phyloP scores from a whole-genome alignment of 2,797 vertebrate genomes.

The Takifugu ocellatus region DNA sequence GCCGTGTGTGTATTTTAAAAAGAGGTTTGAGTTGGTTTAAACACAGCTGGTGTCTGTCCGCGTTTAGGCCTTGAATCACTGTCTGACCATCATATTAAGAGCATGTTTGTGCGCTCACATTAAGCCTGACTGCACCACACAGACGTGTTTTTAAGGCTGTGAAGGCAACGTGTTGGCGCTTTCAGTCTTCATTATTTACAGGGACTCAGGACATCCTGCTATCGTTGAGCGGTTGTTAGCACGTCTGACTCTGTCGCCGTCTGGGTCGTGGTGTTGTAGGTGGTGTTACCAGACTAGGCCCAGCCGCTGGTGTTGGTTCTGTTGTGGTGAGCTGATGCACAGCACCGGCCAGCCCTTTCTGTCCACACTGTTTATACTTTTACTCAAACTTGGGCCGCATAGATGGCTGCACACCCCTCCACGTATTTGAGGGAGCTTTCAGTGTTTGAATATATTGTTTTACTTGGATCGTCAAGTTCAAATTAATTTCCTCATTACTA shows the following conservation, averaged over 20 bases:
- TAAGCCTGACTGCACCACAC: conserved; percentile 10
- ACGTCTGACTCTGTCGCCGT: conserved; percentile 13
- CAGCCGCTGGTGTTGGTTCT: conserved; percentile 10
- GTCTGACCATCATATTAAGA: conserved; percentile 53
- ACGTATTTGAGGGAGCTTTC: no score
- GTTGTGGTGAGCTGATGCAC: conserved; percentile 41
- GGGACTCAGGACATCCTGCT: not conserved
- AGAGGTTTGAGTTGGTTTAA: conserved; percentile 58
- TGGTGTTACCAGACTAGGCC: conserved; percentile 26
- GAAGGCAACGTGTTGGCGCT: not conserved
- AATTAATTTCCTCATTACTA: no score
- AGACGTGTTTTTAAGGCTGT: not conserved
- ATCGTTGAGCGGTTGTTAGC: conserved; percentile 3
- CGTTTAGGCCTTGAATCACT: conserved; percentile 40
- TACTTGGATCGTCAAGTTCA: no score
- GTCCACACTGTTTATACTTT: conserved; percentile 25
- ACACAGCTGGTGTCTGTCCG: conserved; percentile 69
- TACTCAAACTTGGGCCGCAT: not conserved
- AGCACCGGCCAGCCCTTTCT: conserved; percentile 49
- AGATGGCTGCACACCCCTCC: no score
- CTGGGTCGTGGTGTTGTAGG: conserved; percentile 8
- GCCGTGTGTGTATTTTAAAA: conserved; percentile 50
- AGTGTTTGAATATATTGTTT: no score
- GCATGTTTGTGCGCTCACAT: not conserved
- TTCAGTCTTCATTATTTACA: not conserved